phyloP scores from a whole-genome alignment of 2,888 invertebrate species.

The Mimas tiliae region DNA sequence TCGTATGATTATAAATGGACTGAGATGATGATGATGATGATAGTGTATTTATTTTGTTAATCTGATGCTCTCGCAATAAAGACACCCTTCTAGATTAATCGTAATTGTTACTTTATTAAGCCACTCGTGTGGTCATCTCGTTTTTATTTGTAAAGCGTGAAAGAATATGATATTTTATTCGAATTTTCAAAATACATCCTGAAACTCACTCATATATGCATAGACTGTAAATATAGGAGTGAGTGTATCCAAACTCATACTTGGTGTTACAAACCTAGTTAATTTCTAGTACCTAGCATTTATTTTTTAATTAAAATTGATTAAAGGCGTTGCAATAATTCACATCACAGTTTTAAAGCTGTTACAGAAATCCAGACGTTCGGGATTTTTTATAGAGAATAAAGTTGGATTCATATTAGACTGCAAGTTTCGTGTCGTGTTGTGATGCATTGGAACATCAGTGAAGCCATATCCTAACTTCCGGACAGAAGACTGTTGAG shows the following conservation, averaged over 20 bases:
- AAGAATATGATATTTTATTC: neutral
- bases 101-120: neutral
- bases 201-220: neutral
- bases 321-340: slow-evolving; percentile 2
- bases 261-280: neutral
- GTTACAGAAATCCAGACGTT: too few species aligned
- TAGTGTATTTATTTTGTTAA: slow-evolving; percentile 22
- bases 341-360: neutral
- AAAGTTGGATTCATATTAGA: too few species aligned
- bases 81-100: neutral
- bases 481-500: too few species aligned
- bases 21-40: slow-evolving; percentile 35
- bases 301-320: neutral
- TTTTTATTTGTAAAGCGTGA: neutral
- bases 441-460: too few species aligned
- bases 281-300: neutral
- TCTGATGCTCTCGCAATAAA: slow-evolving; percentile 1
- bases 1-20: neutral
- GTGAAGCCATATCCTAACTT: too few species aligned
- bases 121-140: neutral
- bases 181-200: neutral
- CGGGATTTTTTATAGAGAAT: too few species aligned
- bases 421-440: too few species aligned
- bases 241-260: neutral
- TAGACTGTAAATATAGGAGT: slow-evolving; percentile 6